Percentiles rank a stretch among this genome's conserved stretches.
Conservation (phyloP, 2,113 vertebrate species). For the Epinephelus moara region DNA sequence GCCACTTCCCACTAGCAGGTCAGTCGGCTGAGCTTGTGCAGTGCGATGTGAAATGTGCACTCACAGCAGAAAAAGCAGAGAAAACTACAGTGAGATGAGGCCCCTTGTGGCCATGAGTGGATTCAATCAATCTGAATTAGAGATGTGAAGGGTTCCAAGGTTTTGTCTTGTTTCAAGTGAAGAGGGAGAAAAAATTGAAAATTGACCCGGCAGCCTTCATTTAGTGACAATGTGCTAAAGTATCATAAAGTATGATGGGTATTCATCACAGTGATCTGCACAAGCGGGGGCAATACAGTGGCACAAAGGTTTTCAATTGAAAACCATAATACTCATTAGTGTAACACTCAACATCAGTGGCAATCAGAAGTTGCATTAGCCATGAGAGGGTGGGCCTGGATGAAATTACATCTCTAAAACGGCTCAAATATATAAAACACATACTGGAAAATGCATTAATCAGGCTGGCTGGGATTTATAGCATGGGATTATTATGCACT, state of each 20-base stretch:
- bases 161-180: conserved; percentile 82
- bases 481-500: conserved; percentile 17
- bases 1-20: conserved; percentile 49
- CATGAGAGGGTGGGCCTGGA: conserved; percentile 66
- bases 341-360: conserved; percentile 79
- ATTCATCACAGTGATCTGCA: conserved; percentile 83
- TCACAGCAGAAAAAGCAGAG: conserved; percentile 66
- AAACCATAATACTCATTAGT: conserved; percentile 84
- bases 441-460: conserved; percentile 67
- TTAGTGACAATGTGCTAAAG: conserved; percentile 82
- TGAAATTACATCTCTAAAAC: conserved; percentile 66
- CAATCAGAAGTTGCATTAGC: conserved; percentile 84
- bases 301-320: conserved; percentile 85
- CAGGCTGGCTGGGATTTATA: conserved; percentile 31
- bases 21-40: conserved; percentile 42
- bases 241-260: conserved; percentile 81
- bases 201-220: conserved; percentile 82
- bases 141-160: conserved; percentile 79
- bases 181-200: conserved; percentile 77
- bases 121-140: conserved; percentile 82
- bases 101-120: conserved; percentile 79
- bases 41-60: conserved; percentile 63
- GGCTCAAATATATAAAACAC: conserved; percentile 66
- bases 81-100: conserved; percentile 76
- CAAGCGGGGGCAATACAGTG: conserved; percentile 75